Conservation (phyloP, 2,113 vertebrate species). For the Podarcis raffonei region DNA sequence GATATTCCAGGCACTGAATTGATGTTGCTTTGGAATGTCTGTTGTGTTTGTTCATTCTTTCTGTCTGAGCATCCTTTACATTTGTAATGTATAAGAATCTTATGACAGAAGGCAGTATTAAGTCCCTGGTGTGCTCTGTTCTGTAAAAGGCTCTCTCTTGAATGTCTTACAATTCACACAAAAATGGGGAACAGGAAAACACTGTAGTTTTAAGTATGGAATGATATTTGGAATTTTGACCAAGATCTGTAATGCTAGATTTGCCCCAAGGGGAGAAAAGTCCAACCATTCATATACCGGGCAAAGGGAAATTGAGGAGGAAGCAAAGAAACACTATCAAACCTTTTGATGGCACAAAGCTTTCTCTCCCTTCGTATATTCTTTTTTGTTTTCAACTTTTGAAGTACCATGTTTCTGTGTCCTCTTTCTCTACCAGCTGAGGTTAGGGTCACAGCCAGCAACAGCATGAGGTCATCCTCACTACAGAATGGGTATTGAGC, state of each 20-base stretch:
- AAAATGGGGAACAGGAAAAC: background rate
- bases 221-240: background rate
- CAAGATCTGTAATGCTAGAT: background rate
- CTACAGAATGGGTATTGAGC: constrained; percentile 6
- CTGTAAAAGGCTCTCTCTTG: background rate
- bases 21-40: background rate
- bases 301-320: background rate
- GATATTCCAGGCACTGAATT: background rate
- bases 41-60: background rate
- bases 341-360: background rate
- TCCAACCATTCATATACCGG: background rate
- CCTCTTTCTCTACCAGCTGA: background rate
- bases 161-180: background rate
- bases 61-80: background rate
- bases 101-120: background rate
- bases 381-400: background rate
- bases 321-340: background rate
- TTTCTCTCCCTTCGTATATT: background rate
- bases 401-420: background rate
- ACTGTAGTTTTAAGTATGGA: background rate
- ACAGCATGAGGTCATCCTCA: background rate
- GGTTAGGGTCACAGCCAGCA: background rate
- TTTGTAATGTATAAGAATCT: background rate
- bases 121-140: background rate
- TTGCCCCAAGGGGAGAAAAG: background rate